Conservation (phyloP, 2,797 vertebrate genomes). For the Caiman crocodilus region DNA sequence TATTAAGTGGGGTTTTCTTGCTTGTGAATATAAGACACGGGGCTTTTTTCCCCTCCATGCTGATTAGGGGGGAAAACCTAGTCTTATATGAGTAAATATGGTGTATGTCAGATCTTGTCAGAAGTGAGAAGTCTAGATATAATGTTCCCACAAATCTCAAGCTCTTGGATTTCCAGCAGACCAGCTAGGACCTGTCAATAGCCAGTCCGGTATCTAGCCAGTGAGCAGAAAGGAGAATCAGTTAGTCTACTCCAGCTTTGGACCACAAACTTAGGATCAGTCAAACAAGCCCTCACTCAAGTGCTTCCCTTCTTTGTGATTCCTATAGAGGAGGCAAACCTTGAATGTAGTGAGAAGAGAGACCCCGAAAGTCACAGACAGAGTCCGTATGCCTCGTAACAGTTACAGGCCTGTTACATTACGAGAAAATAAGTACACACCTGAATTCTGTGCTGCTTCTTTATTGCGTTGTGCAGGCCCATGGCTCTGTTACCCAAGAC, state of each 20-base stretch:
- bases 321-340: neutral
- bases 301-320: neutral
- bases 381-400: neutral
- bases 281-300: neutral
- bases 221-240: neutral
- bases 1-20: too few species aligned
- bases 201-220: neutral
- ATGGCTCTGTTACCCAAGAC: neutral
- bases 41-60: too few species aligned
- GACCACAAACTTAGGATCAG: neutral
- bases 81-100: too few species aligned
- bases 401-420: constrained; percentile 7
- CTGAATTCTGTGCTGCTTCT: constrained; percentile 17
- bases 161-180: neutral
- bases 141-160: neutral
- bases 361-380: neutral
- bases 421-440: constrained; percentile 29
- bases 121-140: neutral
- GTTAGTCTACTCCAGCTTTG: neutral
- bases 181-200: neutral
- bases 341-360: neutral
- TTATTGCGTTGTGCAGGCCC: neutral
- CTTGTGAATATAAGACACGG: too few species aligned
- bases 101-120: neutral
- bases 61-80: too few species aligned